Base-by-base conservation (phyloP, 1,140 invertebrate species). In the Sminthurides bifidus region DNA sequence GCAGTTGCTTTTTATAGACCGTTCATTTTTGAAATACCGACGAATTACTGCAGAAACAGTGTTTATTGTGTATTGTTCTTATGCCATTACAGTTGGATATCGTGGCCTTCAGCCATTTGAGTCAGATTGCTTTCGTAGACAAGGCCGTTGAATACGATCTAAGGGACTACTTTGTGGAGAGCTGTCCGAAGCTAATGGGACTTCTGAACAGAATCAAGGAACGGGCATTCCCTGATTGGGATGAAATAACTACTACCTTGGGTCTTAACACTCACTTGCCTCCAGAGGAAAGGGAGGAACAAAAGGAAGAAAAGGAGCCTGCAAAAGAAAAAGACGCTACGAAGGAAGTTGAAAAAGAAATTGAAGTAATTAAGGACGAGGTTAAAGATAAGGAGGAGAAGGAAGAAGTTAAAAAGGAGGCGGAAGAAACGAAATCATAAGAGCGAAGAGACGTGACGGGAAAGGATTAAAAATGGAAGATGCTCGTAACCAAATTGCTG, bases 151-250 rank as follows among this genome's bases (percentile, higher is more conserved):
- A 79, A 37, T 88, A 85, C 71, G 76, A 81, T 38, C 75, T 91
- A 54, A 78, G 86, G 53, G 86, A 90, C 67, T 87, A 78, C 69
- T 84, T 91, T 80, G 79, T 79, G 64, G 85, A 88, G 66, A 81
- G 82, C 64, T 90, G 86, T 72, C 76, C 83, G 52, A 89, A 89
- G 71, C 74, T 92, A 52, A 83, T 87, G 31, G 85, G 84, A 0
- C 82, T 87, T 58, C 85, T 88, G 56, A 85, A 84, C 58, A 81
- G 87, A 64, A 82, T 92, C 74, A 89, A 89, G 76, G 87, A 90
- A 66, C 71, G 70, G 66, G 73, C 68, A 60, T 66, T 60, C 44
- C 66, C 67, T 3, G 70, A 72, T 53, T 72, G 70, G 70, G 70
- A 72, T 2, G 66, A 68, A 54, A 71, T 71, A 40, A 66, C 64